Percentiles rank a stretch among this genome's conserved stretches.
These are phyloP conservation scores for Psilopsiagon aymara DNA, from an alignment of 2,113 vertebrate genomes.

Conservation along the genomic window DNA sequence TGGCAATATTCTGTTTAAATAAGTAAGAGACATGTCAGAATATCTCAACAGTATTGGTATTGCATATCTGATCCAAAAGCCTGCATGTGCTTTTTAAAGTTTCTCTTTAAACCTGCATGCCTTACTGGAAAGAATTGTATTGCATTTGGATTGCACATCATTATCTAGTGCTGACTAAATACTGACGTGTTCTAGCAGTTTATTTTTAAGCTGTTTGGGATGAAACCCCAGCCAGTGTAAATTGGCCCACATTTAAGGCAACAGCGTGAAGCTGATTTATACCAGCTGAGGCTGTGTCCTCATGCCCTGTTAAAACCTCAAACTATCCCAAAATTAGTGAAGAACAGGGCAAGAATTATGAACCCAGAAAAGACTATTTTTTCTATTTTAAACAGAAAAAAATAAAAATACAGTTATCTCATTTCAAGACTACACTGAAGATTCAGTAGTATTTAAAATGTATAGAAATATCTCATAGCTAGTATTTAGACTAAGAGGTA, in stretches of 20 bases:
- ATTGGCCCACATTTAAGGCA: conserved; percentile 64
- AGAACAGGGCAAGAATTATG: conserved; percentile 3
- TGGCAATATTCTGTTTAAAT: conserved; percentile 8
- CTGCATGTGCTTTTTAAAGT: conserved; percentile 59
- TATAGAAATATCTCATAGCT: conserved; percentile 76
- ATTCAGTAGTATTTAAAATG: conserved; percentile 33
- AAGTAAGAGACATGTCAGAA: conserved; percentile 13
- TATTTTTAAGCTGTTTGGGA: conserved; percentile 23
- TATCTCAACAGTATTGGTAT: conserved; percentile 1
- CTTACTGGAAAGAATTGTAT: background rate
- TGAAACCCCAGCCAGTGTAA: conserved; percentile 56
- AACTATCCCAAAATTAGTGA: conserved; percentile 9
- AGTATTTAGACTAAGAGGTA: conserved; percentile 80
- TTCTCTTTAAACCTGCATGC: background rate
- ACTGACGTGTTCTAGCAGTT: background rate
- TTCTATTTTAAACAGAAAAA: background rate
- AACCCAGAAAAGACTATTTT: background rate
- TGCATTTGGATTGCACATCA: background rate
- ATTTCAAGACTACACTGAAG: conserved; percentile 38
- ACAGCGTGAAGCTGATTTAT: conserved; percentile 64
- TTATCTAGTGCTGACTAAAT: conserved; percentile 24
- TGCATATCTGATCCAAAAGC: conserved; percentile 65
- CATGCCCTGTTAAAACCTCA: background rate
- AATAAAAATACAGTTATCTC: background rate
- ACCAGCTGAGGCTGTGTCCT: conserved; percentile 61